Percentiles rank a stretch among this genome's conserved stretches.
Conservation (phyloP, 1,140 invertebrate genomes). For the Trichoplusia ni region DNA sequence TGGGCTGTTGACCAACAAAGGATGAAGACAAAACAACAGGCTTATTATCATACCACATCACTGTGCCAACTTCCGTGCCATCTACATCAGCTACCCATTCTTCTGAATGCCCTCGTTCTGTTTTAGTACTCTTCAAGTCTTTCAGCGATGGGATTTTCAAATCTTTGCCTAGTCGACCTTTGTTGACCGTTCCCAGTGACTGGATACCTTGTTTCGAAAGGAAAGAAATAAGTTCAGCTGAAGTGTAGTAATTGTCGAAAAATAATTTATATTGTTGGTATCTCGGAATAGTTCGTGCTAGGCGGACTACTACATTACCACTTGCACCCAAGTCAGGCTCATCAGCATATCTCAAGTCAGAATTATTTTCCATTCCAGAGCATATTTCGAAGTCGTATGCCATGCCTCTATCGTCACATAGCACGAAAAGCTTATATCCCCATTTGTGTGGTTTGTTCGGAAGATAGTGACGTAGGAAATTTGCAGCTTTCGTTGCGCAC, state of each 20-base stretch:
- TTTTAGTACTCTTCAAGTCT: slow-evolving; percentile 52
- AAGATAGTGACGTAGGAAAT: slow-evolving; percentile 42
- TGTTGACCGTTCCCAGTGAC: slow-evolving; percentile 47
- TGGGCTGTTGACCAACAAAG: slow-evolving; percentile 37
- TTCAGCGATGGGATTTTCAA: slow-evolving; percentile 51
- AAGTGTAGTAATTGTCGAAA: slow-evolving; percentile 58
- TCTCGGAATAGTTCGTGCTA: slow-evolving; percentile 46
- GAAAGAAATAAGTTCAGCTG: slow-evolving; percentile 46
- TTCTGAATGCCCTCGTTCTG: slow-evolving; percentile 51
- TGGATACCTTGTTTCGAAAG: slow-evolving; percentile 53
- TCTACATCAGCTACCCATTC: slow-evolving; percentile 49
- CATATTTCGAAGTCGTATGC: slow-evolving; percentile 49
- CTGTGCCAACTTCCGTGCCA: slow-evolving; percentile 50
- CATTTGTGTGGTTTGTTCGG: slow-evolving; percentile 58
- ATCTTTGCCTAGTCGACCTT: slow-evolving; percentile 54
- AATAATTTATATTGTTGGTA: slow-evolving; percentile 50
- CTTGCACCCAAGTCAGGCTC: slow-evolving; percentile 53
- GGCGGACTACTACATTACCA: slow-evolving; percentile 47
- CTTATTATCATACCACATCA: slow-evolving; percentile 52
- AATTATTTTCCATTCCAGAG: slow-evolving; percentile 42
- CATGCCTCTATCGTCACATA: slow-evolving; percentile 48
- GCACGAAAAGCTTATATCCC: slow-evolving; percentile 63
- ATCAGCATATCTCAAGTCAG: slow-evolving; percentile 36
- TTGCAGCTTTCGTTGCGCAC: slow-evolving; percentile 39
- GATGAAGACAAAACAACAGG: slow-evolving; percentile 42